Evolutionary conservation across 1,140 invertebrate species (phyloP).

Genomic region (Rhopalosiphum padi): DNA sequence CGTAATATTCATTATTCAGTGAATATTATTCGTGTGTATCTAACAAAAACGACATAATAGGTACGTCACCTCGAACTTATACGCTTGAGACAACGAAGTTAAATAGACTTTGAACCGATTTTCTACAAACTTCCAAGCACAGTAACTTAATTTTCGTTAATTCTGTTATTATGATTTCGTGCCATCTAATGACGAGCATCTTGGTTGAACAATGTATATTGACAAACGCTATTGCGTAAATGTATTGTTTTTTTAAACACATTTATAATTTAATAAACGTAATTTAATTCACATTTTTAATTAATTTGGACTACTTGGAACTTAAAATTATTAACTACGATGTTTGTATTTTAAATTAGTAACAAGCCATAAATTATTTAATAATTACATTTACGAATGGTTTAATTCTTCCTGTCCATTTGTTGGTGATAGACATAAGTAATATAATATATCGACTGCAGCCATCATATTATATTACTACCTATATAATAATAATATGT

Average conservation of each 20-base stretch:
- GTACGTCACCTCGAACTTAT: not conserved
- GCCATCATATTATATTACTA: not conserved
- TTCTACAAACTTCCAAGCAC: not conserved
- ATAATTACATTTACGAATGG: not conserved
- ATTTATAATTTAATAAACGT: not conserved
- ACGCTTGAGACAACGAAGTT: no score
- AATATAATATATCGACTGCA: slow-evolving; percentile 4
- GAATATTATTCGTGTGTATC: not conserved
- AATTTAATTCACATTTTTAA: not conserved
- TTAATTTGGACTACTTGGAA: not conserved
- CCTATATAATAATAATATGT: not conserved
- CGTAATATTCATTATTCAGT: not conserved
- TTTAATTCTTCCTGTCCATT: not conserved
- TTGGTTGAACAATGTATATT: not conserved
- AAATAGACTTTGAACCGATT: not conserved
- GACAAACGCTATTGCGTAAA: not conserved
- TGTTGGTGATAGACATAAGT: not conserved
- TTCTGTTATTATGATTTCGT: not conserved
- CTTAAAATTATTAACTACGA: not conserved
- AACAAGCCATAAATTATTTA: not conserved
- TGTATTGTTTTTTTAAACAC: no score
- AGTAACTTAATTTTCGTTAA: not conserved
- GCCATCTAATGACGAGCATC: not conserved
- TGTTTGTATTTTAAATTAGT: not conserved
- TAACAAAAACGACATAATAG: not conserved